phyloP scores from a whole-genome alignment of 1,140 invertebrate genomes.

The Diabrotica virgifera region DNA sequence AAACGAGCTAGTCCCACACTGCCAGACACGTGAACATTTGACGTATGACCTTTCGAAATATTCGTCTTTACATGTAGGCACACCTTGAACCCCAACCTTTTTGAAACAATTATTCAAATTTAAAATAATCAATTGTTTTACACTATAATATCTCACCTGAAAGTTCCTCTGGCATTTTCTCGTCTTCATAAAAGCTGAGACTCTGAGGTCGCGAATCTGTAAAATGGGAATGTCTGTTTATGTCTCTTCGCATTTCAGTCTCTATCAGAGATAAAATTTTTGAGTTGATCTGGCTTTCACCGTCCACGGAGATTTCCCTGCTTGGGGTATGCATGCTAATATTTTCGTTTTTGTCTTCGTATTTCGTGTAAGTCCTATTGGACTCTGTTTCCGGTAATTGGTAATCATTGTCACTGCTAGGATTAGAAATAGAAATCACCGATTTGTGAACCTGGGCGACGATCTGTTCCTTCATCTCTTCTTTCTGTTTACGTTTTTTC shows the following conservation, averaged over 20 bases:
- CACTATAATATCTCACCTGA: conserved; percentile 31
- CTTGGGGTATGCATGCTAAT: conserved; percentile 40
- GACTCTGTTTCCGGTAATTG: conserved; percentile 34
- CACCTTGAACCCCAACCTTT: conserved; percentile 5
- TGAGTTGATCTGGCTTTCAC: conserved; percentile 58
- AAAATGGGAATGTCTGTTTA: conserved; percentile 44
- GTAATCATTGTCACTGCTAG: conserved; percentile 34
- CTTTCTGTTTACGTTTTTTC: conserved; percentile 39
- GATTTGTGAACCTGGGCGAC: conserved; percentile 46
- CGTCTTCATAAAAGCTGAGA: conserved; percentile 48
- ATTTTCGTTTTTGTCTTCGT: conserved; percentile 45
- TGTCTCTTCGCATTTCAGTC: conserved; percentile 55
- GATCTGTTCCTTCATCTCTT: conserved; percentile 45
- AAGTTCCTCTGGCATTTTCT: conserved; percentile 47
- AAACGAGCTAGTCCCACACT: neutral
- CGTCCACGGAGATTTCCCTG: conserved; percentile 53
- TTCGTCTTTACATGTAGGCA: neutral
- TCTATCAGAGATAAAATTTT: conserved; percentile 58
- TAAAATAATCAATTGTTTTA: neutral
- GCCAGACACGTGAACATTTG: neutral
- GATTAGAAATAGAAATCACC: conserved; percentile 38
- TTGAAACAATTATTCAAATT: neutral
- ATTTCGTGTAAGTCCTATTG: conserved; percentile 37
- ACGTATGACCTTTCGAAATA: neutral
- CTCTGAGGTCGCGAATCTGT: conserved; percentile 47